Conservation (phyloP, 2,888 invertebrate species). For the Hirtodrosophila histrioides region DNA sequence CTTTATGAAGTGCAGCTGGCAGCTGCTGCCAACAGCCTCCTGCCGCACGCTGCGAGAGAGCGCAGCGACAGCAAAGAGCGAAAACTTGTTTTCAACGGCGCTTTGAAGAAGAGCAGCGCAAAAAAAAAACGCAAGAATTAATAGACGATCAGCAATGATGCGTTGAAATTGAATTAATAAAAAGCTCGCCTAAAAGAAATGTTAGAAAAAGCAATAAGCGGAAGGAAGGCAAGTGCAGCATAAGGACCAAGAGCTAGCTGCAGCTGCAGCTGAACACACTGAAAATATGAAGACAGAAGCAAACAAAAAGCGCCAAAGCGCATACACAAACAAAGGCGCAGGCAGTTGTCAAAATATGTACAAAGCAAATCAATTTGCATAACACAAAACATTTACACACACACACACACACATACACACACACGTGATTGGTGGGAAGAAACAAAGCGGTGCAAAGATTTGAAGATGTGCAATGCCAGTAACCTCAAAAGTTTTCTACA, state of each 20-base stretch:
- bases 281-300: slow-evolving; percentile 25
- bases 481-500: slow-evolving; percentile 60
- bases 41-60: slow-evolving; percentile 21
- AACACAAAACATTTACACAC: slow-evolving; percentile 55
- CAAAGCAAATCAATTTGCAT: slow-evolving; percentile 79
- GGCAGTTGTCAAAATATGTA: slow-evolving; percentile 64
- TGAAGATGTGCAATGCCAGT: slow-evolving; percentile 37
- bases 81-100: slow-evolving; percentile 77
- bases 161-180: slow-evolving; percentile 48
- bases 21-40: slow-evolving; percentile 54
- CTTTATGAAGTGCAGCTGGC: slow-evolving; percentile 74
- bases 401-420: slow-evolving; percentile 30
- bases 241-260: slow-evolving; percentile 22
- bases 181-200: slow-evolving; percentile 46
- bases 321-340: slow-evolving; percentile 52
- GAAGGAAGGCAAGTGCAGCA: slow-evolving; percentile 59
- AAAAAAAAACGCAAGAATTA: slow-evolving; percentile 59
- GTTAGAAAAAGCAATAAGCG: slow-evolving; percentile 67
- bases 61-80: slow-evolving; percentile 31
- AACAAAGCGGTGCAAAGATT: slow-evolving; percentile 49
- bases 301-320: slow-evolving; percentile 39
- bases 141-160: slow-evolving; percentile 71
- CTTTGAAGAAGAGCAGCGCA: slow-evolving; percentile 73
- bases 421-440: slow-evolving; percentile 59
- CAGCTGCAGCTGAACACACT: slow-evolving; percentile 28